phyloP scores from a whole-genome alignment of 2,113 vertebrate species.

The Vicugna pacos region DNA sequence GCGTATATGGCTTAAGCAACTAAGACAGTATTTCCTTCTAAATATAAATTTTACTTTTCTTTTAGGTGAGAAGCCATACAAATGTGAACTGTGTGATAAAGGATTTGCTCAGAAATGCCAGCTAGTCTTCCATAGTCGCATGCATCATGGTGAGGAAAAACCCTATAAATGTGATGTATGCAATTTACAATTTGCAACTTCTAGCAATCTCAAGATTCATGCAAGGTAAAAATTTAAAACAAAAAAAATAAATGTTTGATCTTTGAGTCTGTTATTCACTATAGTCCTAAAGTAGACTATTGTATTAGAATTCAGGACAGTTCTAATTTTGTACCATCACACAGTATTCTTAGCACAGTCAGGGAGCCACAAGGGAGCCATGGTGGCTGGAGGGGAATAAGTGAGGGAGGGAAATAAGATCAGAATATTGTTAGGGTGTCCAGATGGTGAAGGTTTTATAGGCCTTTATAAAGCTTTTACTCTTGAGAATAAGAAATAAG shows the following conservation, averaged over 20 bases:
- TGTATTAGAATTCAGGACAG: constrained; percentile 1
- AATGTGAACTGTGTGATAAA: constrained; percentile 92
- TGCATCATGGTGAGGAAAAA: constrained; percentile 96
- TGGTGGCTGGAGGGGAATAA: not conserved
- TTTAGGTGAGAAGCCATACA: constrained; percentile 93
- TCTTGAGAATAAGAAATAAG: constrained; percentile 10
- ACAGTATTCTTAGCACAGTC: not conserved
- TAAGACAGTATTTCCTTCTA: constrained; percentile 49
- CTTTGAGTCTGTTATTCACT: constrained; percentile 28
- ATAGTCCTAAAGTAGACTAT: not conserved
- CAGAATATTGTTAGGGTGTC: not conserved
- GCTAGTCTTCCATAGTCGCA: constrained; percentile 94
- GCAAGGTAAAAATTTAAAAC: constrained; percentile 87
- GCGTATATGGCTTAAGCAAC: constrained; percentile 28
- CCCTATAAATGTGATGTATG: constrained; percentile 94
- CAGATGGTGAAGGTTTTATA: not conserved
- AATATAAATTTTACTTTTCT: constrained; percentile 66
- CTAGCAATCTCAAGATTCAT: constrained; percentile 95
- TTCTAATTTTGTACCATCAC: constrained; percentile 9
- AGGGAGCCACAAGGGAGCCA: not conserved
- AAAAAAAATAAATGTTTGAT: constrained; percentile 12
- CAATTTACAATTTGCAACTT: constrained; percentile 94
- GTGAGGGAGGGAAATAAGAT: not conserved
- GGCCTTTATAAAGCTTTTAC: not conserved
- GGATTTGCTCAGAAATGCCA: constrained; percentile 95